Percentiles rank a stretch among this genome's conserved stretches.
Conservation (phyloP, 2,113 vertebrate genomes). For the Onychorhynchus coronatus region DNA sequence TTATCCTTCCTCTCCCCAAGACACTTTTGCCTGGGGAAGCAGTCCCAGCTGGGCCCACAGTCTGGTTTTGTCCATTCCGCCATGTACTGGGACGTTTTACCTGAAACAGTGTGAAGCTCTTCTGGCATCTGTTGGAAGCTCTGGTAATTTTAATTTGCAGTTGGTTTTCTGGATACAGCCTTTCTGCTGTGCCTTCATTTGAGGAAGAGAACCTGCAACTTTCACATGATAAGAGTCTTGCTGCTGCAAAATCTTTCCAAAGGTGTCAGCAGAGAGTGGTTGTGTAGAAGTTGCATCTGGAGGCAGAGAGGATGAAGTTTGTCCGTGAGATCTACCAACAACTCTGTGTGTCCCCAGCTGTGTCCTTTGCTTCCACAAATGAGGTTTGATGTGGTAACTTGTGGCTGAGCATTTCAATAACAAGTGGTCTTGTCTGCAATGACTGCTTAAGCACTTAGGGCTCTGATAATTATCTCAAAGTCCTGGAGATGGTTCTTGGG, state of each 20-base stretch:
- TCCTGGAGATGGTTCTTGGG: not conserved
- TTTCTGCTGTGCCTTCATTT: not conserved
- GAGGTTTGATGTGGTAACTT: not conserved
- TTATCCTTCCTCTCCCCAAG: not conserved
- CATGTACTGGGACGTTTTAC: not conserved
- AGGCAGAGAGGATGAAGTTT: not conserved
- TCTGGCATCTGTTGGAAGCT: not conserved
- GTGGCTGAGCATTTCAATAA: not conserved
- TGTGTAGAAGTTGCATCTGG: not conserved
- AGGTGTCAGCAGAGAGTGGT: not conserved
- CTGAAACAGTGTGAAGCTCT: not conserved
- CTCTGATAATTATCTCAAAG: not conserved
- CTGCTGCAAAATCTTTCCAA: not conserved
- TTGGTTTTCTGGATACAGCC: not conserved
- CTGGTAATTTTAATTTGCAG: not conserved
- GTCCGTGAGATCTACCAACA: fast-evolving
- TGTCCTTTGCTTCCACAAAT: not conserved
- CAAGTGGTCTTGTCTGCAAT: not conserved
- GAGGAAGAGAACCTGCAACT: not conserved
- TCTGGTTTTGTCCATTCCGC: not conserved
- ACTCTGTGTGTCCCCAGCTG: fast-evolving
- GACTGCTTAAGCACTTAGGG: not conserved
- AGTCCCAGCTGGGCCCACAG: not conserved
- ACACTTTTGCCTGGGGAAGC: not conserved
- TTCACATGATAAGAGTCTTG: not conserved